These are phyloP conservation scores for Chinchilla lanigera DNA, from an alignment of 2,113 vertebrate genomes.

Conservation along the genomic window DNA sequence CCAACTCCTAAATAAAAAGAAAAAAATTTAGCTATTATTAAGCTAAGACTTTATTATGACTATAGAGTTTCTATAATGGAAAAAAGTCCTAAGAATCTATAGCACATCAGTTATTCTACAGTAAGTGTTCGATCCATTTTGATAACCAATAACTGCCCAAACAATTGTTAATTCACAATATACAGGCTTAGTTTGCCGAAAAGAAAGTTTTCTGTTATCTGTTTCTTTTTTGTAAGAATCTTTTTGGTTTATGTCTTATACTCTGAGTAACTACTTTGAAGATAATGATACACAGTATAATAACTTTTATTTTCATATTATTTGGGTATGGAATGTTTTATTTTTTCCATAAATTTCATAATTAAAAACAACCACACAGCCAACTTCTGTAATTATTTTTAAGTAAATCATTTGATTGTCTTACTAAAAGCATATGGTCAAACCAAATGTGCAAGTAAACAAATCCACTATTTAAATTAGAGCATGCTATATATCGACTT, in stretches of 20 bases:
- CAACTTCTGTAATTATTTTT: conserved; percentile 9
- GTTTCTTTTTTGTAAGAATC: background rate
- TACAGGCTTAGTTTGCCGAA: background rate
- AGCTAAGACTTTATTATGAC: conserved; percentile 24
- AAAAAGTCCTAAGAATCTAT: background rate
- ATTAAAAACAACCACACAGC: background rate
- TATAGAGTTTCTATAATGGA: background rate
- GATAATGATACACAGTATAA: background rate
- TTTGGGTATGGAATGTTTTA: background rate
- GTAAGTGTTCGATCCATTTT: background rate
- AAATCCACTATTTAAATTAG: conserved; percentile 6
- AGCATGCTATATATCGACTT: background rate
- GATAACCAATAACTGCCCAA: background rate
- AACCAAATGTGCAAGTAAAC: background rate
- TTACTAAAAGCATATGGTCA: conserved; percentile 12
- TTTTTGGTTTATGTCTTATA: background rate
- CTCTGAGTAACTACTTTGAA: background rate
- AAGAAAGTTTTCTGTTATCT: background rate
- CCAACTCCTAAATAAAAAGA: conserved; percentile 90
- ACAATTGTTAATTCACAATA: background rate
- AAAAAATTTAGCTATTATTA: conserved; percentile 41
- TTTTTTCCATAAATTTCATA: background rate
- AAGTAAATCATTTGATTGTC: conserved; percentile 16
- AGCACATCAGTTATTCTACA: background rate
- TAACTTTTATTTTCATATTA: background rate